Conservation (phyloP, 1,140 invertebrate genomes). For the Coenobita brevimanus region DNA sequence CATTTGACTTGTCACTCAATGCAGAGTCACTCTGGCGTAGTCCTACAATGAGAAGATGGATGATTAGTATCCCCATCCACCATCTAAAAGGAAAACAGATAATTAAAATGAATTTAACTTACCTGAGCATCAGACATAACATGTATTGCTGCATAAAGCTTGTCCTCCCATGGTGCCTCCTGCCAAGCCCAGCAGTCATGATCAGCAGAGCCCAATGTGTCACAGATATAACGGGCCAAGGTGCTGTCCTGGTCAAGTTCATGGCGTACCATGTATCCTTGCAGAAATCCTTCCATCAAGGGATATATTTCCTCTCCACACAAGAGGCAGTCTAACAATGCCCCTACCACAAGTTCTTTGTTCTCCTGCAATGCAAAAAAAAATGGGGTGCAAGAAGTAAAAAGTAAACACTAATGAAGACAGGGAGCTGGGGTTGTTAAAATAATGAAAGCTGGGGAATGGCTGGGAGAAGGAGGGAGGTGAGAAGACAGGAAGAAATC, state of each 20-base stretch:
- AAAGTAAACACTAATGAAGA: neutral
- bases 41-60: too few species aligned
- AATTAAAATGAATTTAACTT: too few species aligned
- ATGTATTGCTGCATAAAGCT: slow-evolving; percentile 61
- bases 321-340: slow-evolving; percentile 62
- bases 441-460: too few species aligned
- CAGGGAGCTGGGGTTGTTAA: too few species aligned
- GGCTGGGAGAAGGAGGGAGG: too few species aligned
- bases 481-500: too few species aligned
- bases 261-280: slow-evolving; percentile 38
- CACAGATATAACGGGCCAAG: slow-evolving; percentile 54
- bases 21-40: too few species aligned
- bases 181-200: slow-evolving; percentile 61
- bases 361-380: slow-evolving; percentile 33
- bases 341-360: slow-evolving; percentile 36
- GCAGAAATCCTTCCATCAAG: slow-evolving; percentile 53
- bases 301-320: slow-evolving; percentile 63
- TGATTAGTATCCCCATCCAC: too few species aligned
- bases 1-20: too few species aligned
- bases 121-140: slow-evolving; percentile 64
- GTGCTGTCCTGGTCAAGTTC: slow-evolving; percentile 31
- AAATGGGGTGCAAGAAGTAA: neutral
- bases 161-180: slow-evolving; percentile 69
- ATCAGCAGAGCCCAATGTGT: slow-evolving; percentile 44
- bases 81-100: too few species aligned